phyloP scores from a whole-genome alignment of 2,888 invertebrate genomes.

The Busseola fusca region DNA sequence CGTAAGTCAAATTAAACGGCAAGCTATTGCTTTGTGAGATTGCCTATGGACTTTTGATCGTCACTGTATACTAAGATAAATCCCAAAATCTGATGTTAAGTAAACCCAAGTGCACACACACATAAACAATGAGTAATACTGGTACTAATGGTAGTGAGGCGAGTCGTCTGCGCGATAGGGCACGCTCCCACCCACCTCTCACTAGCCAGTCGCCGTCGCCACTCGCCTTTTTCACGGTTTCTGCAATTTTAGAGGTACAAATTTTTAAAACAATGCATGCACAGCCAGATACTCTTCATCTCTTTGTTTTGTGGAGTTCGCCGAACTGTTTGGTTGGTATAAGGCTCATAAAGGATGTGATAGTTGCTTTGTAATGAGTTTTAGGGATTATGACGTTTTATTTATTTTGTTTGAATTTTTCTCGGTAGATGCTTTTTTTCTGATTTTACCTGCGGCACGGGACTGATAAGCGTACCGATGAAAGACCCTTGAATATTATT shows the following conservation, averaged over 20 bases:
- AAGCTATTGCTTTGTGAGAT: too few relatives aligned
- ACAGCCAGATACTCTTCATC: conserved; percentile 47
- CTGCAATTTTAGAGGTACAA: conserved; percentile 65
- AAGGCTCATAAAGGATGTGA: conserved; percentile 40
- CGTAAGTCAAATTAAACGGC: too few relatives aligned
- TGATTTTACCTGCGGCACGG: conserved; percentile 2
- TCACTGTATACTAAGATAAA: conserved; percentile 49
- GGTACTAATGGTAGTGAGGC: conserved; percentile 61
- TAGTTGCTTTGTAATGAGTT: conserved; percentile 35
- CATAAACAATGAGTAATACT: conserved; percentile 64
- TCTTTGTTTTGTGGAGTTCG: conserved; percentile 48
- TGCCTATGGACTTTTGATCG: too few relatives aligned
- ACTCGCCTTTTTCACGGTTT: conserved; percentile 66
- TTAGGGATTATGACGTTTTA: conserved; percentile 37
- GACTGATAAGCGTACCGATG: neutral
- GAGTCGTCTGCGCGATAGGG: conserved; percentile 69
- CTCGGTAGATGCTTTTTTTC: conserved; percentile 6
- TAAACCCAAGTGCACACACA: conserved; percentile 55
- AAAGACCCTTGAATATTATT: neutral
- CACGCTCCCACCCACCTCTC: conserved; percentile 66
- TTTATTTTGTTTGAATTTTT: conserved; percentile 11
- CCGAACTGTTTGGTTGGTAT: conserved; percentile 48
- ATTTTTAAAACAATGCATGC: conserved; percentile 61
- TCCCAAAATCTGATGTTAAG: conserved; percentile 49
- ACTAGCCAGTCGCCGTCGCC: conserved; percentile 45